These are phyloP conservation scores for Melipona quadrifasciata DNA, from an alignment of 1,140 invertebrate species.

Conservation along the genomic window DNA sequence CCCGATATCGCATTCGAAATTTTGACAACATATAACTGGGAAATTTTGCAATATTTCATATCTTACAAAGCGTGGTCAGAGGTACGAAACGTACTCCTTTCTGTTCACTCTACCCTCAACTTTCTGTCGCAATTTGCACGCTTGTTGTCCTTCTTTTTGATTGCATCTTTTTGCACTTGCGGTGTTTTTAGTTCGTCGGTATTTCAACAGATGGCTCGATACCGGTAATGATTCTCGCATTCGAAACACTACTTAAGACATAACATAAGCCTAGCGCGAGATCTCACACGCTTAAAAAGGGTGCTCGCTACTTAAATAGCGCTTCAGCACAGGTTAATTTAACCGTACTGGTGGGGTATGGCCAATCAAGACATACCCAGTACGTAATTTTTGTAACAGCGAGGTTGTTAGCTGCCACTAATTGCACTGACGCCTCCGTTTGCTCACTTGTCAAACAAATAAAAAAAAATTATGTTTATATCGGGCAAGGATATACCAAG, in stretches of 20 bases:
- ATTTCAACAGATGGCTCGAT: slow-evolving; percentile 44
- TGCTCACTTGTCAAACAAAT: fast-evolving
- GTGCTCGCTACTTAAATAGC: slow-evolving; percentile 83
- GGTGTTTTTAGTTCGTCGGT: slow-evolving; percentile 36
- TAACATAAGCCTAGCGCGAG: slow-evolving; percentile 24
- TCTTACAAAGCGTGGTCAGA: neutral
- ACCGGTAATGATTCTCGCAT: slow-evolving; percentile 48
- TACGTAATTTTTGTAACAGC: slow-evolving; percentile 83
- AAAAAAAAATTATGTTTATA: too few relatives aligned
- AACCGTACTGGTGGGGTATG: slow-evolving; percentile 81
- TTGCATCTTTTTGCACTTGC: neutral
- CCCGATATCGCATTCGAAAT: slow-evolving; percentile 24
- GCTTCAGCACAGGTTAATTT: slow-evolving; percentile 65
- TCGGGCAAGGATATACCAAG: too few relatives aligned
- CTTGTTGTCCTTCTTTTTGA: neutral
- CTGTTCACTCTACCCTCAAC: neutral
- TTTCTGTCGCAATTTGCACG: neutral
- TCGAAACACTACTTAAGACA: neutral
- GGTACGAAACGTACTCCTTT: neutral
- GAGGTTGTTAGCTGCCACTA: slow-evolving; percentile 81
- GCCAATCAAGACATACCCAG: slow-evolving; percentile 85
- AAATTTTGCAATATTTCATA: slow-evolving; percentile 44
- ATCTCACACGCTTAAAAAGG: slow-evolving; percentile 77
- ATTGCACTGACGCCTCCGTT: slow-evolving; percentile 80
- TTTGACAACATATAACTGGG: neutral